phyloP scores from a whole-genome alignment of 2,888 invertebrate species.

The Nasonovia ribisnigri region DNA sequence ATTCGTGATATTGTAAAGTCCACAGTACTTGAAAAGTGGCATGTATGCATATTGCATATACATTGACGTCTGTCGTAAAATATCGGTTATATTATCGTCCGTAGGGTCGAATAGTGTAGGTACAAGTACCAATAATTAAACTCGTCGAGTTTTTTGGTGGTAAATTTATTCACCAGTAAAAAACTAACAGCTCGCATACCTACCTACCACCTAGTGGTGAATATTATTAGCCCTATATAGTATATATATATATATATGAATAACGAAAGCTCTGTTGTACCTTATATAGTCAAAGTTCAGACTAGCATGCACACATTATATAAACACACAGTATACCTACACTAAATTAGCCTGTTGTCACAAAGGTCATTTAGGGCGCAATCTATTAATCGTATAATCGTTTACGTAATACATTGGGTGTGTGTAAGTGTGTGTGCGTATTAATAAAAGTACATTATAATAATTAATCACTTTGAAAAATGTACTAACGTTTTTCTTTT shows the following conservation, averaged over 20 bases:
- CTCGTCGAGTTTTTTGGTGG: background rate
- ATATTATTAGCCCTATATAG: background rate
- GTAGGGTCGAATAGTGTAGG: background rate
- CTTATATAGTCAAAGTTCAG: conserved; percentile 15
- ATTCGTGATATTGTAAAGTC: background rate
- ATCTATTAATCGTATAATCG: conserved; percentile 52
- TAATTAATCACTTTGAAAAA: conserved; percentile 16
- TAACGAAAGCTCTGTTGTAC: conserved; percentile 23
- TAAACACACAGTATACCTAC: background rate
- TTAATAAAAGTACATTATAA: background rate
- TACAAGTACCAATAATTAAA: conserved; percentile 28
- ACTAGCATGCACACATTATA: background rate
- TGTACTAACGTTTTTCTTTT: background rate
- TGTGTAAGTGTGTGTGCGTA: background rate
- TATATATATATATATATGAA: background rate
- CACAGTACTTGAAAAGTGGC: background rate
- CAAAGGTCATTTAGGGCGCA: conserved; percentile 52
- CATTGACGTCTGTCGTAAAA: background rate
- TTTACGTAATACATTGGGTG: background rate
- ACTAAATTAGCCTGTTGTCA: conserved; percentile 58
- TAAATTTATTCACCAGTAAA: background rate
- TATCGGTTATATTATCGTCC: background rate
- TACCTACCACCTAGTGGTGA: background rate
- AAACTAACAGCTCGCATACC: conserved; percentile 7
- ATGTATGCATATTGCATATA: no score